phyloP scores from a whole-genome alignment of 1,140 invertebrate genomes.

The Araneus ventricosus region DNA sequence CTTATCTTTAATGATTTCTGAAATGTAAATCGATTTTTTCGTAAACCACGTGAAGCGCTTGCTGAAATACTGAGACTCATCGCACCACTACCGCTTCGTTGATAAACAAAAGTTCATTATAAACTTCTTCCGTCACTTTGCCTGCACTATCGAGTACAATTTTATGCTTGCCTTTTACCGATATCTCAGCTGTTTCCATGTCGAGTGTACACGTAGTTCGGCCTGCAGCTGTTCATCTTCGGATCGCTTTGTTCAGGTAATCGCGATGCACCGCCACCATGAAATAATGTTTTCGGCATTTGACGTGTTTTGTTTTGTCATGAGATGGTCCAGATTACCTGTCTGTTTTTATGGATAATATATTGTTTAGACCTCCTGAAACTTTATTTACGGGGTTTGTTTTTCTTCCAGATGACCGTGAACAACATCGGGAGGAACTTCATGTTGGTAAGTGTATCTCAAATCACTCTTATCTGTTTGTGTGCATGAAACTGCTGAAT shows the following conservation, averaged over 20 bases:
- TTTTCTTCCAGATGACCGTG: constrained; percentile 76
- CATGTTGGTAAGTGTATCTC: constrained; percentile 51
- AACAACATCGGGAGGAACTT: constrained; percentile 75
- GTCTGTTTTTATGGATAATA: constrained; percentile 24
- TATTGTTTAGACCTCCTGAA: constrained; percentile 5
- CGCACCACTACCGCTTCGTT: background rate
- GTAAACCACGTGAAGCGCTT: background rate
- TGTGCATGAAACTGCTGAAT: too few species aligned
- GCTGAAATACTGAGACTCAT: background rate
- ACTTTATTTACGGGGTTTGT: constrained; percentile 24
- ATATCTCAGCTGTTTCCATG: constrained; percentile 11
- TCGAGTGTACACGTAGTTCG: background rate
- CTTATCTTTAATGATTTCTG: background rate
- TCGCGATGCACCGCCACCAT: background rate
- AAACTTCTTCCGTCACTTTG: background rate
- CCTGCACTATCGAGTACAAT: background rate
- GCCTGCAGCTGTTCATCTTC: constrained; percentile 5
- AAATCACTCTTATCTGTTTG: background rate
- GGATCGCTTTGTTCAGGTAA: background rate
- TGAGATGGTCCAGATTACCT: background rate
- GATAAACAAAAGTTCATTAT: background rate
- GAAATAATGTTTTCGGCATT: background rate
- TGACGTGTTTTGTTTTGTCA: background rate
- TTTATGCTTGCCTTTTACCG: background rate
- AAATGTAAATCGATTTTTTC: background rate